phyloP scores from a whole-genome alignment of 2,113 vertebrate genomes.

The Anolis carolinensis region DNA sequence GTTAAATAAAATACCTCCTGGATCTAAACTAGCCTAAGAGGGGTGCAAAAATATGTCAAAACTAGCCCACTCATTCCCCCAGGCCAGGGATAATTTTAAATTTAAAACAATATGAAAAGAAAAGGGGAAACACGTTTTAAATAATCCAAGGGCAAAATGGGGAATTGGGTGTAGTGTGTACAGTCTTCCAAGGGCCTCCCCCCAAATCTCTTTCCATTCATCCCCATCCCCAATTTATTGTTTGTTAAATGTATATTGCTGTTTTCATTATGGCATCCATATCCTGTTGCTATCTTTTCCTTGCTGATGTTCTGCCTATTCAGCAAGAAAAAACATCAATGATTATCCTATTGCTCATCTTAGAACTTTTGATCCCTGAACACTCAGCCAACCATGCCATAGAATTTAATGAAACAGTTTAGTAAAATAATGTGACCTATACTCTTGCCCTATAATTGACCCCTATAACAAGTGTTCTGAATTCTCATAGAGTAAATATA shows the following conservation, averaged over 20 bases:
- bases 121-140: no score
- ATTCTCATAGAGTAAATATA: not conserved
- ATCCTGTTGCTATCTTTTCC: not conserved
- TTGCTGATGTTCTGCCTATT: conserved; percentile 6
- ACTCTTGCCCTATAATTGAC: conserved; percentile 14
- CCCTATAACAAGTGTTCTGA: not conserved
- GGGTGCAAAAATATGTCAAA: no score
- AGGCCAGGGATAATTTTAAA: no score
- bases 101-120: no score
- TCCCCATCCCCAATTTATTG: no score
- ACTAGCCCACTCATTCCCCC: no score
- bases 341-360: not conserved
- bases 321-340: not conserved
- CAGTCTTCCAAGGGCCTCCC: no score
- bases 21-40: no score
- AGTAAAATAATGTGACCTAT: not conserved
- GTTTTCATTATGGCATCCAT: not conserved
- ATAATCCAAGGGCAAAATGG: no score
- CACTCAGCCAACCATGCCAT: not conserved
- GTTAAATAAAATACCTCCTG: no score
- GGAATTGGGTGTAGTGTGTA: no score
- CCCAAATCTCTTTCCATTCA: no score
- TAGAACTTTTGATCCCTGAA: not conserved
- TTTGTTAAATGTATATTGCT: not conserved
- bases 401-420: not conserved